Evolutionary conservation across 2,797 vertebrate genomes (phyloP).

Genomic region (Betta splendens): DNA sequence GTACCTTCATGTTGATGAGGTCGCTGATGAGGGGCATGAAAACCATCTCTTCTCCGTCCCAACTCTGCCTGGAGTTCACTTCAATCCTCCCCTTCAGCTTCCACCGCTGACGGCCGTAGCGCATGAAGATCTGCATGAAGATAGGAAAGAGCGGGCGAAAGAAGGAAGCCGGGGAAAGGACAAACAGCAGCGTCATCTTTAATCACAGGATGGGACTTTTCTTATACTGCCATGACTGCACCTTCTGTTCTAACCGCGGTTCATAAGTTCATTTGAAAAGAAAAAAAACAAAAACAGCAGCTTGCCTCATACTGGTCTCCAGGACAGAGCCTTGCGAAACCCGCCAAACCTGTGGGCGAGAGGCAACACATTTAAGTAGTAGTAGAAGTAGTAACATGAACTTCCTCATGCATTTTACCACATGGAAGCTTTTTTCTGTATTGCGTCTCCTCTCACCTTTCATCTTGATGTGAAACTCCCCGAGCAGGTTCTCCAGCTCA

Average conservation of each 20-base stretch:
- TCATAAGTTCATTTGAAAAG: neutral
- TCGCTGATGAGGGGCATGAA: conserved; percentile 94
- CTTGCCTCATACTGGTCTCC: conserved; percentile 84
- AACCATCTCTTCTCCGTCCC: conserved; percentile 95
- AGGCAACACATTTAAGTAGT: conserved; percentile 15
- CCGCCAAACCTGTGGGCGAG: conserved; percentile 75
- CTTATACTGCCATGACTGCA: neutral
- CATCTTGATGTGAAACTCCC: conserved; percentile 99
- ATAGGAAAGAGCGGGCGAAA: neutral
- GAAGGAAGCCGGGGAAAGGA: conserved; percentile 2
- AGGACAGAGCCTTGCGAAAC: conserved; percentile 82
- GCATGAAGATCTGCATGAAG: conserved; percentile 91
- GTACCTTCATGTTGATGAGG: conserved; percentile 97
- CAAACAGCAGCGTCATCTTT: neutral
- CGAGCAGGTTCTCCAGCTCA: conserved; percentile 93
- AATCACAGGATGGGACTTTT: neutral
- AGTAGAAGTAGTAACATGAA: too few relatives aligned
- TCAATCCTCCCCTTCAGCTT: conserved; percentile 97
- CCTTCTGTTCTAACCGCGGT: neutral
- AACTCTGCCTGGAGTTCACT: conserved; percentile 94
- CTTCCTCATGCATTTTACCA: too few relatives aligned
- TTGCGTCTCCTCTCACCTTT: conserved; percentile 84
- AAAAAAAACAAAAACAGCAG: conserved; percentile 9
- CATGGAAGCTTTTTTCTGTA: neutral
- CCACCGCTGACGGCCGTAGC: conserved; percentile 96